phyloP scores from a whole-genome alignment of 92 coral and sea anemone genomes.

The Porites cylindrica region DNA sequence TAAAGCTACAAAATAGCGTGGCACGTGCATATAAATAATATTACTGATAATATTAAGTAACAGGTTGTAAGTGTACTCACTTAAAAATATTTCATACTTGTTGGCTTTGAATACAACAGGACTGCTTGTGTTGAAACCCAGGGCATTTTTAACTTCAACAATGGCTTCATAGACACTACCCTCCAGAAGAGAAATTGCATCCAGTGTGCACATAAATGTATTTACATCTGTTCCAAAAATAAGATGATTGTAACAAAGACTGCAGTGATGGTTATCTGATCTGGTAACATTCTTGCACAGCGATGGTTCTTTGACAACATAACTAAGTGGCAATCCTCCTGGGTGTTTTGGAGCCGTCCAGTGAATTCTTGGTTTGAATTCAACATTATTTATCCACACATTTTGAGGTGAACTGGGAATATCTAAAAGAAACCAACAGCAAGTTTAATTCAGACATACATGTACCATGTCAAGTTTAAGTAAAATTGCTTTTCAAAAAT shows the following conservation, averaged over 20 bases:
- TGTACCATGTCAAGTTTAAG: too few relatives aligned
- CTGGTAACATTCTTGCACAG: slow-evolving; percentile 9
- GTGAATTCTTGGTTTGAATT: slow-evolving; percentile 15
- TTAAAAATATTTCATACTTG: not conserved
- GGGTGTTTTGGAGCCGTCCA: slow-evolving; percentile 11
- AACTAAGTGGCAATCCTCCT: slow-evolving; percentile 22
- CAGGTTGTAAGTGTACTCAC: not conserved
- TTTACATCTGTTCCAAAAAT: not conserved
- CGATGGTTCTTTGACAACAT: slow-evolving; percentile 24
- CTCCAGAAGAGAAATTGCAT: not conserved
- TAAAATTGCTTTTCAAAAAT: too few relatives aligned
- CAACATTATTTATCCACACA: slow-evolving; percentile 45
- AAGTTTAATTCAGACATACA: not conserved
- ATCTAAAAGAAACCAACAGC: not conserved
- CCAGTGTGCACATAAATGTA: not conserved
- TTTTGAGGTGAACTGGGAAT: slow-evolving; percentile 33
- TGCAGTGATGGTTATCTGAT: not conserved
- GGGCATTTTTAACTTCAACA: slow-evolving; percentile 33
- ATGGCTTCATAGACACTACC: not conserved
- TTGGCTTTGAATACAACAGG: slow-evolving; percentile 20
- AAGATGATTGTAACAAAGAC: not conserved
- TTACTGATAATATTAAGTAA: not conserved
- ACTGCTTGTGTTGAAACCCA: slow-evolving; percentile 18
- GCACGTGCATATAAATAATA: too few relatives aligned
- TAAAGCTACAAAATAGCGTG: too few relatives aligned